These are phyloP conservation scores for Anomalospiza imberbis DNA, from an alignment of 2,797 vertebrate species.

Conservation along the genomic window DNA sequence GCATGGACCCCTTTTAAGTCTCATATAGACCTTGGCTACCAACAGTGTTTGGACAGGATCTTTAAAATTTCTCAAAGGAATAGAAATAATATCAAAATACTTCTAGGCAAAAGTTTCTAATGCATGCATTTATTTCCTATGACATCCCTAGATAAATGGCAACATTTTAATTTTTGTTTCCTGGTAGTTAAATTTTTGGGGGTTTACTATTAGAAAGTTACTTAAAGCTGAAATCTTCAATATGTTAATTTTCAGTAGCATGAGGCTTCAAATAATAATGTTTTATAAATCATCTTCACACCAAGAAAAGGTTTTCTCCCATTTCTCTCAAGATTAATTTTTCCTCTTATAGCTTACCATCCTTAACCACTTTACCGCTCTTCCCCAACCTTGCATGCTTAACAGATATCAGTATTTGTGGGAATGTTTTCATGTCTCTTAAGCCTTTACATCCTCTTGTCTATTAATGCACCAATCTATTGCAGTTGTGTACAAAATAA, in stretches of 20 bases:
- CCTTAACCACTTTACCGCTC: rapidly evolving
- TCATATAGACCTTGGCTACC: background rate
- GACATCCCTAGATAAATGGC: background rate
- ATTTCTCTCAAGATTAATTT: background rate
- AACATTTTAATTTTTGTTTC: background rate
- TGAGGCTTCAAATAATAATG: background rate
- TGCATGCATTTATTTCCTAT: background rate
- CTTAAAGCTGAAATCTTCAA: background rate
- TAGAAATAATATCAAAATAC: background rate
- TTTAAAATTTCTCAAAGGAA: background rate
- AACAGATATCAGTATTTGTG: background rate
- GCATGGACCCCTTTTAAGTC: background rate
- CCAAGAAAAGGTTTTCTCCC: background rate
- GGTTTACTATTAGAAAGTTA: background rate
- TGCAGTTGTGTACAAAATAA: background rate
- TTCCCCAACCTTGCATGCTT: background rate
- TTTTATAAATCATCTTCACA: background rate
- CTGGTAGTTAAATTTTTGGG: background rate
- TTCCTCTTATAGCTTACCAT: background rate
- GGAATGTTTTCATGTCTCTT: background rate
- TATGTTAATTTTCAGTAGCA: background rate
- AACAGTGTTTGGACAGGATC: background rate
- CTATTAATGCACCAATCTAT: background rate
- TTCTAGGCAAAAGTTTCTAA: background rate
- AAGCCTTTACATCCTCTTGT: background rate